A percentile compares a stretch with the other conserved stretches of the same genome.
phyloP scores from a whole-genome alignment of 2,113 vertebrate genomes.

The Salminus brasiliensis region DNA sequence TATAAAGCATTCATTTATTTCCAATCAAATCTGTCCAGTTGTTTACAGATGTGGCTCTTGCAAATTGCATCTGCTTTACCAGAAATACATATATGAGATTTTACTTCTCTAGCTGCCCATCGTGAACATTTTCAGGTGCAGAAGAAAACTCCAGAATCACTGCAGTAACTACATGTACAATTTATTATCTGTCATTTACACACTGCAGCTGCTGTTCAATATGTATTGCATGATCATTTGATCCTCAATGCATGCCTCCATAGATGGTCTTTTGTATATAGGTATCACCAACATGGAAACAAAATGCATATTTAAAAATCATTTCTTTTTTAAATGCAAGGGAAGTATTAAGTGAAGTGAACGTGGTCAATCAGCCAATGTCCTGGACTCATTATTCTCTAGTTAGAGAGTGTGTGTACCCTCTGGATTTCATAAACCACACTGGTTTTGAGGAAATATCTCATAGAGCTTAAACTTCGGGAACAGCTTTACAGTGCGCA shows the following conservation, averaged over 20 bases:
- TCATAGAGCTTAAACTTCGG: conserved; percentile 15
- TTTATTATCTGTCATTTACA: conserved; percentile 96
- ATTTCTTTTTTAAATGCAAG: conserved; percentile 83
- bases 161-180: conserved; percentile 76
- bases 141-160: conserved; percentile 18
- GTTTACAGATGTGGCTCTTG: no score
- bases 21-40: no score
- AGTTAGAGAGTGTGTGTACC: conserved; percentile 69
- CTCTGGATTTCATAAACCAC: not conserved
- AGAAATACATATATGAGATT: no score
- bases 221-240: conserved; percentile 75
- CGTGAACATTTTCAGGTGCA: not conserved
- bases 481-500: conserved; percentile 32
- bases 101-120: no score
- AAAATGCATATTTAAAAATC: conserved; percentile 83
- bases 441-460: not conserved
- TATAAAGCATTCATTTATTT: no score
- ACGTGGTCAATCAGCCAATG: conserved; percentile 78
- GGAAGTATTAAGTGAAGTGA: conserved; percentile 70
- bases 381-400: conserved; percentile 78
- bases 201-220: conserved; percentile 90
- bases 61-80: no score
- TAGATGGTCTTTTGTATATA: conserved; percentile 87
- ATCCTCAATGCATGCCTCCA: conserved; percentile 93
- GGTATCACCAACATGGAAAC: conserved; percentile 93